Conservation (phyloP, 2,113 vertebrate species). For the Mystacornis crossleyi region DNA sequence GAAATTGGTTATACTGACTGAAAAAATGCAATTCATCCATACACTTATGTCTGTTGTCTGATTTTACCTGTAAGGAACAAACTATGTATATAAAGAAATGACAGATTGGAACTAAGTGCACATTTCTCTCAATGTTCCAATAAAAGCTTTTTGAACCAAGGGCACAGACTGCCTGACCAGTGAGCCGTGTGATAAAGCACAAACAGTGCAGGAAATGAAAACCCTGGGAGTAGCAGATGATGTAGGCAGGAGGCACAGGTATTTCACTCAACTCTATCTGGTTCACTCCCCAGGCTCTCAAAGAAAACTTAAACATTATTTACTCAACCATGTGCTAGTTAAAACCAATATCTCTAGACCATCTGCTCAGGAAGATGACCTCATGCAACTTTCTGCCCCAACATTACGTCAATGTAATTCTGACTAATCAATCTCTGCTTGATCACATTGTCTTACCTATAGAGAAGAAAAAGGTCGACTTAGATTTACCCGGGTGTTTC, state of each 20-base stretch:
- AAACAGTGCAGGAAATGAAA: conserved; percentile 84
- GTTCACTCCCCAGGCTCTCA: conserved; percentile 77
- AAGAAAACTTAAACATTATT: conserved; percentile 76
- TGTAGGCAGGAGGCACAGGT: conserved; percentile 71
- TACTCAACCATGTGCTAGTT: conserved; percentile 76
- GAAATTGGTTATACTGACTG: neutral
- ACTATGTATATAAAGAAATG: neutral
- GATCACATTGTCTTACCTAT: neutral
- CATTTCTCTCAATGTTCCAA: conserved; percentile 19
- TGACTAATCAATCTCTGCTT: conserved; percentile 51
- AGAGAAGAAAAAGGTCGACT: neutral
- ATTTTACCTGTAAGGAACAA: neutral
- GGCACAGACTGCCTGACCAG: conserved; percentile 72
- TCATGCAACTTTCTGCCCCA: conserved; percentile 48
- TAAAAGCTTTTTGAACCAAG: conserved; percentile 63
- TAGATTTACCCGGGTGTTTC: neutral
- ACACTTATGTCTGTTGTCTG: neutral
- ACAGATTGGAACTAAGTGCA: neutral
- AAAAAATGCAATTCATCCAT: neutral
- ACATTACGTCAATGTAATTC: conserved; percentile 56
- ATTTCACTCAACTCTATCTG: conserved; percentile 69
- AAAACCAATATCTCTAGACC: conserved; percentile 75
- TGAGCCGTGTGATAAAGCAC: conserved; percentile 78
- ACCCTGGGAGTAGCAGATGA: conserved; percentile 81
- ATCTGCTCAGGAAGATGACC: conserved; percentile 81